Conservation (phyloP, 2,888 invertebrate species). For the Aricia artaxerxes region DNA sequence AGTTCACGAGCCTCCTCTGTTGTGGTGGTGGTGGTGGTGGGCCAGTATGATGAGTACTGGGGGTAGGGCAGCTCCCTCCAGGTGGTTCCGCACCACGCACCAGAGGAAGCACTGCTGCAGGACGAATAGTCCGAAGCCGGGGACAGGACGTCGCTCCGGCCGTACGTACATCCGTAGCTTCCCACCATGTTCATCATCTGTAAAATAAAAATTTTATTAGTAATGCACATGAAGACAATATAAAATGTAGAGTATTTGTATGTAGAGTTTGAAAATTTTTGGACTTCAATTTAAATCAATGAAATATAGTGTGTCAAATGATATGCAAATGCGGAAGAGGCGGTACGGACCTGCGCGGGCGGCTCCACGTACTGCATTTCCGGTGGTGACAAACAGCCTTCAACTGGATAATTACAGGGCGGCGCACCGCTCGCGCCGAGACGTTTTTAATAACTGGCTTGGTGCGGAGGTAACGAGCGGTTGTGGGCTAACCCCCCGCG, state of each 20-base stretch:
- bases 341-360: constrained; percentile 77
- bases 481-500: constrained; percentile 76
- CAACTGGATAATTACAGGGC: constrained; percentile 80
- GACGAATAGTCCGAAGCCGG: constrained; percentile 70
- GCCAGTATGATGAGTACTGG: constrained; percentile 73
- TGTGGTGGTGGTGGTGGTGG: constrained; percentile 67
- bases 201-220: constrained; percentile 42
- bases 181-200: constrained; percentile 76
- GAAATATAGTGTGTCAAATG: constrained; percentile 34
- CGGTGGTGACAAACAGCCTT: constrained; percentile 74
- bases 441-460: constrained; percentile 82
- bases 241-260: neutral
- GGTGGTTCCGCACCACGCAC: constrained; percentile 64
- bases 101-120: constrained; percentile 70
- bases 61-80: constrained; percentile 70
- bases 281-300: neutral
- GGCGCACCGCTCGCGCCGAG: constrained; percentile 80
- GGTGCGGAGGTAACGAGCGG: constrained; percentile 79
- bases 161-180: constrained; percentile 68
- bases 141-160: constrained; percentile 77
- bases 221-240: neutral
- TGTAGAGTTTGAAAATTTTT: neutral
- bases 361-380: constrained; percentile 78
- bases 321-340: constrained; percentile 51
- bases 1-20: constrained; percentile 77